Percentiles rank a stretch among this genome's conserved stretches.
Evolutionary conservation across 1,140 invertebrate species (phyloP).

Genomic region (Brachionus koreanus): DNA sequence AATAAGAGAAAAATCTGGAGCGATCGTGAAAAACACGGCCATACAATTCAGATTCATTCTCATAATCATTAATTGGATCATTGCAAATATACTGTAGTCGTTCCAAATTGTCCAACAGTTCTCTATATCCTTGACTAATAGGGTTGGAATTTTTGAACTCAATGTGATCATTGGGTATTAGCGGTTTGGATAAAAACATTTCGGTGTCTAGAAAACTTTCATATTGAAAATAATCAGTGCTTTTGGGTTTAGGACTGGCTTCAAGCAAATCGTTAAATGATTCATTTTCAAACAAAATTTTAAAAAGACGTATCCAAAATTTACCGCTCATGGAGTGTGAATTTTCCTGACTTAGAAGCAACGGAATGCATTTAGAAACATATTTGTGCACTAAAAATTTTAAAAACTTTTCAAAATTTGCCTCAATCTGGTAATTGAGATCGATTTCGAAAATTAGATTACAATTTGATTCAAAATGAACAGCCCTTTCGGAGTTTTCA

Average conservation of each 20-base stretch:
- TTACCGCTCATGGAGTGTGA: background rate
- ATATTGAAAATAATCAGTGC: background rate
- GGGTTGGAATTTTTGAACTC: constrained; percentile 20
- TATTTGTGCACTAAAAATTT: background rate
- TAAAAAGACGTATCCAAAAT: background rate
- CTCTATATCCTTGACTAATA: constrained; percentile 11
- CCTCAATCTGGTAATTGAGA: background rate
- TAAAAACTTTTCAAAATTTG: constrained; percentile 1
- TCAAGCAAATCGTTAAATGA: background rate
- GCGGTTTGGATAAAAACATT: background rate
- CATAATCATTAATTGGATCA: constrained; percentile 27
- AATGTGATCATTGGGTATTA: background rate
- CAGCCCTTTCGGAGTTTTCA: background rate
- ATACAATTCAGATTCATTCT: constrained; percentile 5
- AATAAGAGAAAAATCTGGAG: constrained; percentile 19
- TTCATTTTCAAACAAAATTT: background rate
- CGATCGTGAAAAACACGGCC: background rate
- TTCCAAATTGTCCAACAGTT: background rate
- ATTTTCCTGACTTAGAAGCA: background rate
- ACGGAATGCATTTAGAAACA: background rate
- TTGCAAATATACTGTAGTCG: background rate
- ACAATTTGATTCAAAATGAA: background rate
- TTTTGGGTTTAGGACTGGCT: background rate
- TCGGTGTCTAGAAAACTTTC: background rate
- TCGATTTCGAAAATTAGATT: background rate